Percentiles rank a stretch among this genome's conserved stretches.
phyloP scores from a whole-genome alignment of 2,888 invertebrate genomes.

The Drosophila bunnanda region DNA sequence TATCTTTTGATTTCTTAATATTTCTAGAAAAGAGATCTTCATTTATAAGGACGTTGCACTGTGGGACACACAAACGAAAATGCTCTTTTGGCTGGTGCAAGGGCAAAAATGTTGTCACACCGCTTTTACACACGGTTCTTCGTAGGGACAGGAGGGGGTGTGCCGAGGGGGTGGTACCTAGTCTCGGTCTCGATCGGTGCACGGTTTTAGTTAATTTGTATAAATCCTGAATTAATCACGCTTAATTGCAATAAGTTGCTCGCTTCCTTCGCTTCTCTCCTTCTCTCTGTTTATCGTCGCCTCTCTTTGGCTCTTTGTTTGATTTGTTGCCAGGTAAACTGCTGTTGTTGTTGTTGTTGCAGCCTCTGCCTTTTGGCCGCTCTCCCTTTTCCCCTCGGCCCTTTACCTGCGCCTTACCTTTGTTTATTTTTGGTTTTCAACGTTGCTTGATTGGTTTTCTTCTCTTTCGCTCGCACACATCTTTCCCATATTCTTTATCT shows the following conservation, averaged over 20 bases:
- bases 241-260: conserved; percentile 71
- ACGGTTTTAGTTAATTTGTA: conserved; percentile 76
- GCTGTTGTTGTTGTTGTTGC: conserved; percentile 29
- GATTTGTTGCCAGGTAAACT: conserved; percentile 57
- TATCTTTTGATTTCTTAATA: background rate
- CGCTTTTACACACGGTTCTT: conserved; percentile 74
- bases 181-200: conserved; percentile 46
- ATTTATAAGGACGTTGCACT: background rate
- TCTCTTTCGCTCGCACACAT: conserved; percentile 21
- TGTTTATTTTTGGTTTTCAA: conserved; percentile 78
- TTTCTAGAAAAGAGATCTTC: background rate
- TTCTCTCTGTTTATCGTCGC: conserved; percentile 8
- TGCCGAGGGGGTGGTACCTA: background rate
- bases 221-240: conserved; percentile 79
- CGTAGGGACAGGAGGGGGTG: background rate
- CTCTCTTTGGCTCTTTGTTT: conserved; percentile 32
- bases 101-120: conserved; percentile 81
- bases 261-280: conserved; percentile 8
- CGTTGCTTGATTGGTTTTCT: conserved; percentile 74
- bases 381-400: conserved; percentile 11
- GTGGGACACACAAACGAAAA: conserved; percentile 7
- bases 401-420: conserved; percentile 49
- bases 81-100: conserved; percentile 25
- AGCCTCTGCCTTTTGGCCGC: conserved; percentile 43
- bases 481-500: conserved; percentile 64